Conservation (phyloP, 2,888 invertebrate species). For the Caenorhabditis uteleia region DNA sequence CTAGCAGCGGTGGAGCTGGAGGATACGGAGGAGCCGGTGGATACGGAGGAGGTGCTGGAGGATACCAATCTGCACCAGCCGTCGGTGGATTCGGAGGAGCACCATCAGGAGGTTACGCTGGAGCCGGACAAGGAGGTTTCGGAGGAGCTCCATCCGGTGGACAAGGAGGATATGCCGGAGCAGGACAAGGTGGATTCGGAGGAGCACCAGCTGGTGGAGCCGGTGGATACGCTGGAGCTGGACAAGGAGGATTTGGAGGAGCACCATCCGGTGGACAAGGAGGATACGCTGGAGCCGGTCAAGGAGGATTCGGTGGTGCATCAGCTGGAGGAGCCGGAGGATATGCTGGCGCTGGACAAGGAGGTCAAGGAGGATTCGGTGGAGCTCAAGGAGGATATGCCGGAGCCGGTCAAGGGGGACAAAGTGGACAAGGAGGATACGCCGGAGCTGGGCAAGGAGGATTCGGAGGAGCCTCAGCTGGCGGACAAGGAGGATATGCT, state of each 20-base stretch:
- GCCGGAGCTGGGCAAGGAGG: conserved; percentile 14
- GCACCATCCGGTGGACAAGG: conserved; percentile 9
- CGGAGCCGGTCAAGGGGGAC: conserved; percentile 28
- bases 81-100: conserved; percentile 11
- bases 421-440: conserved; percentile 14
- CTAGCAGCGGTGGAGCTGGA: neutral
- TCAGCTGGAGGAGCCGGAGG: conserved; percentile 7
- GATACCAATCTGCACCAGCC: neutral
- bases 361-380: conserved; percentile 11
- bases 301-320: conserved; percentile 11
- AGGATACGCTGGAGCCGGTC: conserved; percentile 15
- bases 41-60: neutral
- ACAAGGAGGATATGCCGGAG: too few species aligned
- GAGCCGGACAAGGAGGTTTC: conserved; percentile 3
- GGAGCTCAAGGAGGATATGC: conserved; percentile 19
- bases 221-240: conserved; percentile 10
- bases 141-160: conserved; percentile 15
- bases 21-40: neutral
- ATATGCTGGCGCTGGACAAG: conserved; percentile 9
- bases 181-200: conserved; percentile 9
- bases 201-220: conserved; percentile 8
- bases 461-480: conserved; percentile 15
- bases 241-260: conserved; percentile 13
- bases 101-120: neutral
- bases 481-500: conserved; percentile 27